Base-by-base conservation (phyloP, 2,113 vertebrate genomes). In the Patagioenas fasciata region DNA sequence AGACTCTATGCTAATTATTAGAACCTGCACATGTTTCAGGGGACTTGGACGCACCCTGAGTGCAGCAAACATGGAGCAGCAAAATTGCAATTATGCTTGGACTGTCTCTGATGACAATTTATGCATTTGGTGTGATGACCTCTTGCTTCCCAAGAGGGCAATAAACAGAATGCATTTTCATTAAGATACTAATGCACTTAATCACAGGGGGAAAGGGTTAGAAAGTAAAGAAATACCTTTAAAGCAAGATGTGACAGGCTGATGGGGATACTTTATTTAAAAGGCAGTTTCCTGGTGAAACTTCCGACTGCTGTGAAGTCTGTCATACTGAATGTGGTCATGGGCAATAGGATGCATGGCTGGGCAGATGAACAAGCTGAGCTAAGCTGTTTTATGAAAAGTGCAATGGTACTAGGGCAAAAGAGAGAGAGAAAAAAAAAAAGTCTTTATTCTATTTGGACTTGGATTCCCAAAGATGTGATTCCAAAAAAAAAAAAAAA, bases 171-270 rank as follows among this genome's bases (percentile, higher is more conserved):
- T 98, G 98, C 98, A 98, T 98, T 98, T 98, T 98, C 98, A 98
- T 98, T 98, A 98, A 98, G 98, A 98, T 98, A 98, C 98, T 98
- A 98, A 98, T 98, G 98, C 97, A 98, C 98, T 98, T 98, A 98
- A 98, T 98, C 98, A 98, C 97, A 90, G 95, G 97, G 97, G 98
- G 97, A 97, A 97, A 95, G 97, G 98, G 96, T 97, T 97, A 97
- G 96, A 96, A 96, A 97, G 96, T 95, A 97, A 97, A 73, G 80
- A 88, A 95, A 97, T 97, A 96, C 97, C 80, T 97, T 96, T 95
- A 94, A 96, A 97, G 97, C 89, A 71, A 94, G 91, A 64, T 96
- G 97, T 97, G 96, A 92, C 94, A 92, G 87, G 53, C 92, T 92
- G 97, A 96, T 93, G 26, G 74, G 84, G 88, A 89, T 89, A 81